Conservation (phyloP, 2,113 vertebrate species). For the Raphicerus campestris region DNA sequence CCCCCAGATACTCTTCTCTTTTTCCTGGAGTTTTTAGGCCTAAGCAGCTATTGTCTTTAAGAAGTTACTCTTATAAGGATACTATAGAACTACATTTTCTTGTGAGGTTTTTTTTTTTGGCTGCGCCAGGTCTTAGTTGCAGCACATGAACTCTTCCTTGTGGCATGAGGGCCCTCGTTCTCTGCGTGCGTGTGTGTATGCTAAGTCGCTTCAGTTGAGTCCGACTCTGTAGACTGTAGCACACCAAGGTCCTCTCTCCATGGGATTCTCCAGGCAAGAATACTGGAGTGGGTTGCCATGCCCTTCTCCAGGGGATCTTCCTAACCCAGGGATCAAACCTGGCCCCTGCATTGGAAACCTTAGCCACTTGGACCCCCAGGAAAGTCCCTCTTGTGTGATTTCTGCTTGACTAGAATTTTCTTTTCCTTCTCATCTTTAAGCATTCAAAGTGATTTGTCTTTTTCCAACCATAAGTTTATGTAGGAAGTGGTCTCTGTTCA, state of each 20-base stretch:
- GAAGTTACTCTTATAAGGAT: neutral
- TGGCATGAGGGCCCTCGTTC: neutral
- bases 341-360: neutral
- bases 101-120: neutral
- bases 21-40: neutral
- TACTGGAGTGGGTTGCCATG: neutral
- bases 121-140: neutral
- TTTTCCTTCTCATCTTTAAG: neutral
- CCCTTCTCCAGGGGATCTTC: neutral
- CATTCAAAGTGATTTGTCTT: neutral
- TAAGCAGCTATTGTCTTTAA: neutral
- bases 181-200: accelerated
- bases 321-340: neutral
- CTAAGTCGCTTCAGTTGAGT: neutral
- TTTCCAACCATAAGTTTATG: neutral
- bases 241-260: neutral
- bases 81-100: neutral
- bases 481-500: neutral
- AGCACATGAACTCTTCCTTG: neutral
- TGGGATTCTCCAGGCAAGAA: neutral
- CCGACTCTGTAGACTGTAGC: neutral
- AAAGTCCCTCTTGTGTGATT: neutral
- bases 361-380: neutral
- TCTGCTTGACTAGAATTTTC: neutral
- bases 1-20: neutral